These are phyloP conservation scores for Bradypodion pumilum DNA, from an alignment of 2,797 vertebrate genomes.

Conservation along the genomic window DNA sequence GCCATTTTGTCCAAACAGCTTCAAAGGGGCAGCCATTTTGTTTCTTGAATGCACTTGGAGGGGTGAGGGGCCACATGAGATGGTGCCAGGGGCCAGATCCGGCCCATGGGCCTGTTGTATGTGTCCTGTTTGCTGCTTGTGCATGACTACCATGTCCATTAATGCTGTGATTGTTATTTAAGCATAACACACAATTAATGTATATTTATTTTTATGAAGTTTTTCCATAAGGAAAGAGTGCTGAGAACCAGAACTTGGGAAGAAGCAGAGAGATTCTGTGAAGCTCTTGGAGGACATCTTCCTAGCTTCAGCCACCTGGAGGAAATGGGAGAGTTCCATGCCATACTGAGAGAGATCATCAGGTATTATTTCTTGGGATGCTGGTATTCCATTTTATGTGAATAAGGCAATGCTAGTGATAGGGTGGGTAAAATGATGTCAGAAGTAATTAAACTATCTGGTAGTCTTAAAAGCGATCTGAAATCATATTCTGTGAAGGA, in stretches of 20 bases:
- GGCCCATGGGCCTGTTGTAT: no score
- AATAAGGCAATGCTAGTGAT: not conserved
- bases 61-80: no score
- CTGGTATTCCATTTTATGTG: conserved; percentile 27
- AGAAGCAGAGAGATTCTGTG: conserved; percentile 91
- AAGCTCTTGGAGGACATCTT: conserved; percentile 88
- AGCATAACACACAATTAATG: not conserved
- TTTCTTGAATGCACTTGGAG: no score
- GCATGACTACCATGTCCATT: no score
- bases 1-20: no score
- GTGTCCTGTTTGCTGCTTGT: no score
- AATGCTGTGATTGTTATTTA: not conserved
- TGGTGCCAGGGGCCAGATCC: no score
- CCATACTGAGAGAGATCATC: conserved; percentile 80
- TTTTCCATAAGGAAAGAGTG: conserved; percentile 89
- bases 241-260: conserved; percentile 91
- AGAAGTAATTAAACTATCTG: not conserved
- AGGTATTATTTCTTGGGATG: conserved; percentile 76
- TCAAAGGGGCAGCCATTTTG: no score
- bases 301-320: conserved; percentile 82
- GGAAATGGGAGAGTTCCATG: conserved; percentile 84
- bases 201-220: conserved; percentile 71
- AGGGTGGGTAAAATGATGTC: not conserved
- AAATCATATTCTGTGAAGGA: not conserved
- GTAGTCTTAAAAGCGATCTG: not conserved